Base-by-base conservation (phyloP, 2,888 invertebrate genomes). In the Trypoxylon attenuatum region DNA sequence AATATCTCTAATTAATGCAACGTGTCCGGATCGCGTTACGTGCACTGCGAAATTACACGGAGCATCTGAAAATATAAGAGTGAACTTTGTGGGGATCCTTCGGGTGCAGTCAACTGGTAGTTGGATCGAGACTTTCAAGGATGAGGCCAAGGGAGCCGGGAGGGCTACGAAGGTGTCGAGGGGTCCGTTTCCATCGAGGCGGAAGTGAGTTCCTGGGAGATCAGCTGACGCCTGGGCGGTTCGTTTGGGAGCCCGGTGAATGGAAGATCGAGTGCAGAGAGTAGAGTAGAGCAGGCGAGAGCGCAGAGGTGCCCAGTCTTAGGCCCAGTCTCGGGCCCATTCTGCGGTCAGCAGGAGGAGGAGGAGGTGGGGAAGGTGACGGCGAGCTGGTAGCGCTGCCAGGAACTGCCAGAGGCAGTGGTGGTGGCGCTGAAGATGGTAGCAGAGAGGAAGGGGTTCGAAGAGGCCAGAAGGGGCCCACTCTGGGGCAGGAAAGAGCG, bases 161-260 rank as follows among this genome's bases (percentile, higher is more conserved):
- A 53, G 41, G 53, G 42, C 39, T 43, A 49, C 41, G 46, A 39
- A 59, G 72, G 64, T 62, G 67, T 69, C 53, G 55, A 45, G 59
- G 55, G 42, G 49, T 69, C 53, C 41, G 59, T 75, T 69, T 67
- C 55, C 64, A 60, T 19, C 68, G 67, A 74, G 69, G 56, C 69
- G 71, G 69, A 71, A 67, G 61, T 56, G 45, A 57, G 68, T 77
- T 75, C 69, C 67, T 57, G 72, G 51, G 64, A 57, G 67, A 77
- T 77, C 77, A 77, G 77, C 77, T 75, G 71, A 76, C 65, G 68
- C 57, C 64, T 64, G 73, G 69, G 66, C 76, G 77, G 68, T 73
- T 65, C 72, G 63, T 73, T 71, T 64, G 52, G 55, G 53, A 52
- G 58, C 59, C 43, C 51, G 64, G 71, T 76, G 79, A 72, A 75